These are phyloP conservation scores for Ctenopoma kingsleyae DNA, from an alignment of 2,797 vertebrate genomes.

Conservation along the genomic window DNA sequence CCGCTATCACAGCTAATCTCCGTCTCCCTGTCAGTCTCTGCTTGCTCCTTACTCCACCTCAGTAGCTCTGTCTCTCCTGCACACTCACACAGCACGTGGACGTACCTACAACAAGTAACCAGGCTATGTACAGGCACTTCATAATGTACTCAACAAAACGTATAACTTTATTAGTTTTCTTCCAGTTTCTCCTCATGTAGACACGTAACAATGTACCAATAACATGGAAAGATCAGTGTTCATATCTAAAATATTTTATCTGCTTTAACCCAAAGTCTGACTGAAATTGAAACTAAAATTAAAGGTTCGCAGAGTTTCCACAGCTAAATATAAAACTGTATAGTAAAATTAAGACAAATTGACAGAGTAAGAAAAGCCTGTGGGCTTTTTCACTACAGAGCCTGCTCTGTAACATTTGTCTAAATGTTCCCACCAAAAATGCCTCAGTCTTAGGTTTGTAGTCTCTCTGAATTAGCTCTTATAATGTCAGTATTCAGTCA, in stretches of 20 bases:
- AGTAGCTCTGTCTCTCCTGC: not conserved
- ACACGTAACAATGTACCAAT: not conserved
- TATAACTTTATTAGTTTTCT: not conserved
- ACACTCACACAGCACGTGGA: not conserved
- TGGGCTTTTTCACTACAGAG: not conserved
- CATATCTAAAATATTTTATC: not conserved
- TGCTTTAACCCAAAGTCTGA: not conserved
- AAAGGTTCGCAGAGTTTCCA: not conserved
- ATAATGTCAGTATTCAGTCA: too few species aligned
- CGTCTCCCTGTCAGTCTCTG: conserved; percentile 61
- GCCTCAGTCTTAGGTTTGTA: not conserved
- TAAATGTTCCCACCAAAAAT: not conserved
- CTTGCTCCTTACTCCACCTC: conserved; percentile 38
- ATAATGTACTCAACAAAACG: not conserved
- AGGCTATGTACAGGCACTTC: not conserved
- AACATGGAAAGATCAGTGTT: not conserved
- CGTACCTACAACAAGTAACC: not conserved
- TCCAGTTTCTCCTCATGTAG: not conserved
- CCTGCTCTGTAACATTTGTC: not conserved
- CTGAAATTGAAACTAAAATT: not conserved
- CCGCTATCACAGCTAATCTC: conserved; percentile 68
- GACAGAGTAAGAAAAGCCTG: not conserved
- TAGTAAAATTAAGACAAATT: not conserved
- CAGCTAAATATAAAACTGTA: not conserved
- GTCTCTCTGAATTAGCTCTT: not conserved